Percentiles rank a stretch among this genome's conserved stretches.
Evolutionary conservation across 2,888 invertebrate genomes (phyloP).

Genomic region (Parnassius apollo): DNA sequence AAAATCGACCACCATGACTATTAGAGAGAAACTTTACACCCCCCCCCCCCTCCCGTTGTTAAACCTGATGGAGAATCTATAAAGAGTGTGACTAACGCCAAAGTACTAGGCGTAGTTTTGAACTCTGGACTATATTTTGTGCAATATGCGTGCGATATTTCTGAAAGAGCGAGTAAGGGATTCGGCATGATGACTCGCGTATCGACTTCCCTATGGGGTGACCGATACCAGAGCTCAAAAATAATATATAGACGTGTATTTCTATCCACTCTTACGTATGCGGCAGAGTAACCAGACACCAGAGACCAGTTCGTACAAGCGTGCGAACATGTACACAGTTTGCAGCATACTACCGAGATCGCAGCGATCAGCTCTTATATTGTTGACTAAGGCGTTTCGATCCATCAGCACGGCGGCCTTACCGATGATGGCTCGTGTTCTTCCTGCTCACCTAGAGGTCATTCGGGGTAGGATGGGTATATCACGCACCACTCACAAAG

Average conservation of each 20-base stretch:
- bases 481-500: too few species aligned
- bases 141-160: constrained; percentile 10
- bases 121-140: constrained; percentile 8
- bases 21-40: background rate
- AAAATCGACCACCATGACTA: background rate
- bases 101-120: constrained; percentile 9
- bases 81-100: constrained; percentile 1
- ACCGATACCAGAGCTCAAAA: background rate
- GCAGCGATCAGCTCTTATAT: background rate
- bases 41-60: background rate
- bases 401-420: too few species aligned
- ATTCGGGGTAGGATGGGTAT: too few species aligned
- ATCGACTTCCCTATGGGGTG: constrained; percentile 7
- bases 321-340: background rate
- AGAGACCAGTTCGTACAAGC: background rate
- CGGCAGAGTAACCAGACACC: too few species aligned
- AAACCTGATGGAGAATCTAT: background rate
- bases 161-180: constrained; percentile 6
- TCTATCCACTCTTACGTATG: too few species aligned
- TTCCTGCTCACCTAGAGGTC: too few species aligned
- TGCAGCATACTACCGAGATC: background rate
- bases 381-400: too few species aligned
- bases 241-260: too few species aligned
- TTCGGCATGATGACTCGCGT: constrained; percentile 13
- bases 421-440: too few species aligned